These are phyloP conservation scores for Micrasema longulum DNA, from an alignment of 1,140 invertebrate genomes.

Conservation along the genomic window DNA sequence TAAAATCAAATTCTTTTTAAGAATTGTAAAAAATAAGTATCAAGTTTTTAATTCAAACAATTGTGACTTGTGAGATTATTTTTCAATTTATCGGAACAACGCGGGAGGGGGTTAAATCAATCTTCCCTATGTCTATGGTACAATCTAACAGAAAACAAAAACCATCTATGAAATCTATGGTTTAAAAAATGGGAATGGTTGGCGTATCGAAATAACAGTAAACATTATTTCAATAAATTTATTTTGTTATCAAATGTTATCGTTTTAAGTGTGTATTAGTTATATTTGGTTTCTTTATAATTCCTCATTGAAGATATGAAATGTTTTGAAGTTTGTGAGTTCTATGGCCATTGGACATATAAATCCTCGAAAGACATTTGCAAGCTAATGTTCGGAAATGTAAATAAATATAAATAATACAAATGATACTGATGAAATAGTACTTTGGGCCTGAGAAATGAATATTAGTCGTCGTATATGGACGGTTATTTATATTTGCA, in stretches of 20 bases:
- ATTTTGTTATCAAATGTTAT: background rate
- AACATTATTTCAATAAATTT: conserved; percentile 2
- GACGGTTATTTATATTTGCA: conserved; percentile 23
- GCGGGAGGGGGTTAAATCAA: too few relatives aligned
- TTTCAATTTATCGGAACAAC: too few relatives aligned
- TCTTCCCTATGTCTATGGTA: background rate
- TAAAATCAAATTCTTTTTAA: too few relatives aligned
- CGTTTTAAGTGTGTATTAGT: background rate
- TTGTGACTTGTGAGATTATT: too few relatives aligned
- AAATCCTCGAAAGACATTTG: too few relatives aligned
- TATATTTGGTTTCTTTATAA: background rate
- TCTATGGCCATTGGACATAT: too few relatives aligned
- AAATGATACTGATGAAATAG: conserved; percentile 10
- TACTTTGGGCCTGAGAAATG: conserved; percentile 30
- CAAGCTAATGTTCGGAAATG: conserved; percentile 6
- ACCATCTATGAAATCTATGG: too few relatives aligned
- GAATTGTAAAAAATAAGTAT: too few relatives aligned
- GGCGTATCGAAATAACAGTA: conserved; percentile 1
- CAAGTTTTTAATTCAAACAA: too few relatives aligned
- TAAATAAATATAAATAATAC: conserved; percentile 13
- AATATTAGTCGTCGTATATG: conserved; percentile 34
- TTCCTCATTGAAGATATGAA: background rate
- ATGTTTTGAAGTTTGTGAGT: background rate
- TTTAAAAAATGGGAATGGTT: too few relatives aligned
- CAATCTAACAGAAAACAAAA: too few relatives aligned